A percentile compares a stretch with the other conserved stretches of the same genome.
Evolutionary conservation across 1,140 invertebrate genomes (phyloP).

Genomic region (Globodera ellingtonae): DNA sequence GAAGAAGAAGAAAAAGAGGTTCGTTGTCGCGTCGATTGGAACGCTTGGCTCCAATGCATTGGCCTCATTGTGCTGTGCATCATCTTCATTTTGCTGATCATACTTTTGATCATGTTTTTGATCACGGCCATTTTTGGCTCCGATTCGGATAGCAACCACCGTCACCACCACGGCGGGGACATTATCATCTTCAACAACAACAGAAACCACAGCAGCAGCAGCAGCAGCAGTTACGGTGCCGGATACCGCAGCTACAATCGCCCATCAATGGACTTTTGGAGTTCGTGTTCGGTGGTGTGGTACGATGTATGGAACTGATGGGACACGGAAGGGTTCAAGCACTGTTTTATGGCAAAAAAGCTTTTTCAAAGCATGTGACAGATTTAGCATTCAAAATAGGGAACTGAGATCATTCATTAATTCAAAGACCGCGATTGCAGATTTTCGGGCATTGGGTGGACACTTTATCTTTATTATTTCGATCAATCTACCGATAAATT

Average conservation of each 20-base stretch:
- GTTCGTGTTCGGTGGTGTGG: not conserved
- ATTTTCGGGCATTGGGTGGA: too few species aligned
- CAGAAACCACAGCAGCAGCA: not conserved
- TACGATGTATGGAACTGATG: not conserved
- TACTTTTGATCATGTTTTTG: not conserved
- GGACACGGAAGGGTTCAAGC: too few species aligned
- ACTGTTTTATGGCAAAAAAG: too few species aligned
- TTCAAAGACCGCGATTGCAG: too few species aligned
- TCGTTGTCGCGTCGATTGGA: not conserved
- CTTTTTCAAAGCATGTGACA: too few species aligned
- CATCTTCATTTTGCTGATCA: not conserved
- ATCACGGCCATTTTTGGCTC: not conserved
- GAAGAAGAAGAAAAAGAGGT: not conserved
- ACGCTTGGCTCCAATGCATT: not conserved
- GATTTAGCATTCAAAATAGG: too few species aligned
- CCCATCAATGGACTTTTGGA: not conserved
- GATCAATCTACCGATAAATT: too few species aligned
- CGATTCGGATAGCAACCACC: not conserved
- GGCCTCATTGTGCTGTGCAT: not conserved
- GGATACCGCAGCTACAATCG: not conserved
- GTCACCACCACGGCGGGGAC: not conserved
- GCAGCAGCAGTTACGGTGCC: not conserved
- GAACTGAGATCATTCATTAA: too few species aligned
- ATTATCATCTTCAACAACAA: not conserved
- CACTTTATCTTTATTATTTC: too few species aligned